Conservation (phyloP, 37 sponge, comb jelly and placozoan species). For the Amphimedon queenslandica region DNA sequence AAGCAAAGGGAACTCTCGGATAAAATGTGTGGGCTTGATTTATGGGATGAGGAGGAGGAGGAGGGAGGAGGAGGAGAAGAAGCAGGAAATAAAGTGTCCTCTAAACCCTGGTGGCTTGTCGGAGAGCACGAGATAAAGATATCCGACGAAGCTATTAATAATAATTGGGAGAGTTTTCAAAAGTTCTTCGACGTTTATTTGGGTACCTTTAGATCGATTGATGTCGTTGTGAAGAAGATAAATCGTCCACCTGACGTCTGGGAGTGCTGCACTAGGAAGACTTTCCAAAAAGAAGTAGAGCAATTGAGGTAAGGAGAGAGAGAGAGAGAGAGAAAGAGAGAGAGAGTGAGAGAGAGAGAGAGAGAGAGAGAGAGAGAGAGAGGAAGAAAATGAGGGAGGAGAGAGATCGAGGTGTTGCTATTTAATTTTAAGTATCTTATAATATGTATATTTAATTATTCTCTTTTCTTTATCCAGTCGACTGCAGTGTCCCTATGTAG, state of each 20-base stretch:
- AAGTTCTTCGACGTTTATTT: conserved; percentile 30
- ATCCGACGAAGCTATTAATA: neutral
- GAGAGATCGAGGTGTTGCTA: too few species aligned
- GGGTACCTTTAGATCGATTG: conserved; percentile 22
- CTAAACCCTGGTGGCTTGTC: neutral
- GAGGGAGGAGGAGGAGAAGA: too few species aligned
- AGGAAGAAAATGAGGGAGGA: neutral
- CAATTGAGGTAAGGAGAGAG: conserved; percentile 27
- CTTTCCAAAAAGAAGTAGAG: conserved; percentile 32
- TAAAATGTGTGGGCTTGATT: neutral
- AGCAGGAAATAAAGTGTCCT: neutral
- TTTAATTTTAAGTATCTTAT: neutral
- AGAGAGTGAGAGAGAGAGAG: neutral
- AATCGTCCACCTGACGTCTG: conserved; percentile 14
- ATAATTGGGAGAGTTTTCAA: neutral
- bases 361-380: neutral
- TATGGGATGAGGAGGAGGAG: neutral
- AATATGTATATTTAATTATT: too few species aligned
- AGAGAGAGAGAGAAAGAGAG: neutral
- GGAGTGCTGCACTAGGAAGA: neutral
- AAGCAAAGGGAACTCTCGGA: neutral
- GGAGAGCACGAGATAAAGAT: neutral
- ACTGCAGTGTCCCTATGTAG: conserved; percentile 55
- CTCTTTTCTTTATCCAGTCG: conserved; percentile 31
- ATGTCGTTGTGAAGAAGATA: conserved; percentile 23